phyloP scores from a whole-genome alignment of 2,888 invertebrate species.

The Drosophila austrosaltans region DNA sequence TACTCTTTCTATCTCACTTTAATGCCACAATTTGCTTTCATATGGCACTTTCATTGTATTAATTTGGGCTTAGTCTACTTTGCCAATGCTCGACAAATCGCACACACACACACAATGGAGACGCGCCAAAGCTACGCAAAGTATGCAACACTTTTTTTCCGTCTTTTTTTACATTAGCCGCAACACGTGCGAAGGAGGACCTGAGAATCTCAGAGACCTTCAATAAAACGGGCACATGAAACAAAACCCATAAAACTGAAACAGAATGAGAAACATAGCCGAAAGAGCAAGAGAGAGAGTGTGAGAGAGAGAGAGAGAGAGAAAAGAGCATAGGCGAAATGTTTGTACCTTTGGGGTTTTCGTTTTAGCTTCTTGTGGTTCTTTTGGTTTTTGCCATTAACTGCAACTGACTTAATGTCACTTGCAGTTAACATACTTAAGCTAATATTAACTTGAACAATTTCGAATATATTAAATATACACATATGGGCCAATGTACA shows the following conservation, averaged over 20 bases:
- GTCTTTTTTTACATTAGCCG: neutral
- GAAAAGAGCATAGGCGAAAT: slow-evolving; percentile 5
- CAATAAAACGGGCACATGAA: neutral
- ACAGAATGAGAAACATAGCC: no score
- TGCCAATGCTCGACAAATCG: neutral
- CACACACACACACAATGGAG: neutral
- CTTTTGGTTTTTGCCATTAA: neutral
- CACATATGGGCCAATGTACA: no score
- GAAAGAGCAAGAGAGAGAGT: neutral
- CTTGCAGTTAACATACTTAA: neutral
- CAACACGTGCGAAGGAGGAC: neutral
- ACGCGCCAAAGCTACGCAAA: neutral
- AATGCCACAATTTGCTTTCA: neutral
- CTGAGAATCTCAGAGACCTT: slow-evolving; percentile 2
- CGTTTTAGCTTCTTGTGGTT: neutral
- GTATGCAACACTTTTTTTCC: neutral
- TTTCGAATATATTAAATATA: neutral
- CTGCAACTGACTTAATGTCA: neutral
- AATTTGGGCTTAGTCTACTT: neutral
- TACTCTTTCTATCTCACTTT: neutral
- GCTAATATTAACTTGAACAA: neutral
- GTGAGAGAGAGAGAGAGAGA: neutral
- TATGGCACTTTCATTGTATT: neutral
- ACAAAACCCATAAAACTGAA: neutral
- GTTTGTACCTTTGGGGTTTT: neutral